phyloP scores from a whole-genome alignment of 2,113 vertebrate species.

The Rhegmatorhina hoffmannsi region DNA sequence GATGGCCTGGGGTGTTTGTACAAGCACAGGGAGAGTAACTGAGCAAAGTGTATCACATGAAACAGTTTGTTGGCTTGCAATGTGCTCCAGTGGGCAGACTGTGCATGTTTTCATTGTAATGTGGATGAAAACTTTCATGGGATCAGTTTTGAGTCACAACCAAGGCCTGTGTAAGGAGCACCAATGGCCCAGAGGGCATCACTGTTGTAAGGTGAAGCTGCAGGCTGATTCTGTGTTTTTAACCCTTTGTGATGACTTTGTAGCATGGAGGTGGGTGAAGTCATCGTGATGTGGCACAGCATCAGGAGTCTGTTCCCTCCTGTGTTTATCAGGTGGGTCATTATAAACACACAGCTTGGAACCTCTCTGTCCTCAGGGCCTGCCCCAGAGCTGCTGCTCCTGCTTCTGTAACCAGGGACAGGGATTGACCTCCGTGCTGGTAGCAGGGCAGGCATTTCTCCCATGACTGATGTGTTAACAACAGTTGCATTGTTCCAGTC shows the following conservation, averaged over 20 bases:
- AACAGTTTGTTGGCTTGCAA: neutral
- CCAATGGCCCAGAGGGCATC: neutral
- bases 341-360: neutral
- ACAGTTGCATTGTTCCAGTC: conserved; percentile 77
- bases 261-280: neutral
- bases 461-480: conserved; percentile 52
- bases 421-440: conserved; percentile 72
- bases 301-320: neutral
- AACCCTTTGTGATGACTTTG: neutral
- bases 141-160: neutral
- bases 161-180: neutral
- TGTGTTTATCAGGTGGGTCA: neutral
- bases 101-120: neutral
- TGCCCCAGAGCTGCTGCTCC: neutral
- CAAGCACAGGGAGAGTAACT: neutral
- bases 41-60: neutral
- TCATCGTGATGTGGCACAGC: neutral
- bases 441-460: conserved; percentile 81
- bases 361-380: neutral
- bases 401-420: neutral
- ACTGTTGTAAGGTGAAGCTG: neutral
- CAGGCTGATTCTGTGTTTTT: neutral
- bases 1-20: conserved; percentile 13
- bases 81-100: neutral
- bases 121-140: accelerated